These are phyloP conservation scores for Nannospalax galili DNA, from an alignment of 2,113 vertebrate species.

Conservation along the genomic window DNA sequence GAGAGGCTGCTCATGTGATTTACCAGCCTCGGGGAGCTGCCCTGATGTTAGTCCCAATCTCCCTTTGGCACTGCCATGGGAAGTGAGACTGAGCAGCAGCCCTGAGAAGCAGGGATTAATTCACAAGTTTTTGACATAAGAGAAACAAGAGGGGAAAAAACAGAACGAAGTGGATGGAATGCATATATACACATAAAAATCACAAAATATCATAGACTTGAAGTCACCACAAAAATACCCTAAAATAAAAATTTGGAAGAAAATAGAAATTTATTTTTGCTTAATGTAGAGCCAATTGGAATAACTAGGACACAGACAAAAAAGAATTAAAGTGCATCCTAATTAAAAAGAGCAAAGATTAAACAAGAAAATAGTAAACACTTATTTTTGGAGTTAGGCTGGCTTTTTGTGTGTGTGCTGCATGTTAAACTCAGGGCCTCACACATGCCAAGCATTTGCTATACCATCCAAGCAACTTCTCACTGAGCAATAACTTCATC, in stretches of 20 bases:
- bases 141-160: constrained; percentile 15
- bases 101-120: not conserved
- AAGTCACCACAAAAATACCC: not conserved
- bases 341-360: not conserved
- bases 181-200: not conserved
- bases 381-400: not conserved
- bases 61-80: not conserved
- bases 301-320: not conserved
- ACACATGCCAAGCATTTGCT: not conserved
- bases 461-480: not conserved
- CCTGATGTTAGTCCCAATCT: not conserved
- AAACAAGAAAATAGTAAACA: constrained; percentile 6
- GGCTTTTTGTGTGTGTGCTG: not conserved
- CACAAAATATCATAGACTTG: constrained; percentile 16
- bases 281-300: not conserved
- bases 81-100: constrained; percentile 8
- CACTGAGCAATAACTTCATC: not conserved
- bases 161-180: not conserved
- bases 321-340: not conserved
- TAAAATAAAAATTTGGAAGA: constrained; percentile 13
- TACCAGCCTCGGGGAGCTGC: not conserved
- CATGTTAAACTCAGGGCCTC: not conserved
- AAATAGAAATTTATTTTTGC: constrained; percentile 26
- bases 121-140: not conserved
- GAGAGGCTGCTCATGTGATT: not conserved